phyloP scores from a whole-genome alignment of 2,888 invertebrate species.

The Tromatobia lineatoria region DNA sequence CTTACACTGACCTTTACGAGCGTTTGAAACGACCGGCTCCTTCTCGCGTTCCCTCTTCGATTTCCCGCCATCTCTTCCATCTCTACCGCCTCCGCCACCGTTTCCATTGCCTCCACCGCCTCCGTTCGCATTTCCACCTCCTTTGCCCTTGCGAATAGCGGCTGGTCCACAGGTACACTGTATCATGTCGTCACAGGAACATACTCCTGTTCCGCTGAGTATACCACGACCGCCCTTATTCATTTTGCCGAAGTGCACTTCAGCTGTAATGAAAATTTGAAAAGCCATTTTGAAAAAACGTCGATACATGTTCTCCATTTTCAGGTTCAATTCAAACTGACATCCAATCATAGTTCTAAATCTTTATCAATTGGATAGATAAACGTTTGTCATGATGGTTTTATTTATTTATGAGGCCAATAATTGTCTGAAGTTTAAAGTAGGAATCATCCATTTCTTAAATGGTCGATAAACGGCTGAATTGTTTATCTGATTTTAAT shows the following conservation, averaged over 20 bases:
- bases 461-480: too few relatives aligned
- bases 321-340: background rate
- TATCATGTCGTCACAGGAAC: constrained; percentile 85
- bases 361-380: too few relatives aligned
- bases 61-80: constrained; percentile 69
- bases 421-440: too few relatives aligned
- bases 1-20: constrained; percentile 78
- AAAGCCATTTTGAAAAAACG: constrained; percentile 7
- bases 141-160: constrained; percentile 68
- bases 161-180: constrained; percentile 85
- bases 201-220: constrained; percentile 85
- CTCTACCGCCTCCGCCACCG: constrained; percentile 55
- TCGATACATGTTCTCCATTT: background rate
- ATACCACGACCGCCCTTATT: constrained; percentile 86
- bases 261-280: constrained; percentile 77
- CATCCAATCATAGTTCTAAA: too few relatives aligned
- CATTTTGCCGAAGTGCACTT: constrained; percentile 82
- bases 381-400: too few relatives aligned
- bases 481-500: background rate
- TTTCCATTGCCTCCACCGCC: constrained; percentile 51
- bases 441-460: too few relatives aligned
- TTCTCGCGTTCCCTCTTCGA: constrained; percentile 74
- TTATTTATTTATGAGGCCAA: too few relatives aligned
- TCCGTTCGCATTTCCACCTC: constrained; percentile 62
- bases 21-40: constrained; percentile 72